Evolutionary conservation across 2,797 vertebrate genomes (phyloP).

Genomic region (Gadopsis marmoratus): DNA sequence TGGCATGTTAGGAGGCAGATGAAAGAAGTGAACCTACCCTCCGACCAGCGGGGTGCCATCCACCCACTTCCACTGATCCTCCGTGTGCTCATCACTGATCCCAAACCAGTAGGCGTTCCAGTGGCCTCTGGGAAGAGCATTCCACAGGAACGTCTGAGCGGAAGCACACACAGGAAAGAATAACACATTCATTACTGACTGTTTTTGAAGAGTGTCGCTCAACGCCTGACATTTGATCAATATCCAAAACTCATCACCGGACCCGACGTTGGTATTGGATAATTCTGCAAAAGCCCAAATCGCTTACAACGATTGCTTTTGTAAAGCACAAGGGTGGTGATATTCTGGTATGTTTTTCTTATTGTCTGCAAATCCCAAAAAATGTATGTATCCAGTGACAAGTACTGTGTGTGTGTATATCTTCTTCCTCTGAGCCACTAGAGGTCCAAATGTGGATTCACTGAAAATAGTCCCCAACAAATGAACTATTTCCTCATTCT

Average conservation of each 20-base stretch:
- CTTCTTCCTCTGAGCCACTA: not conserved
- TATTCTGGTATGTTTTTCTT: not conserved
- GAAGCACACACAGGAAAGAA: not conserved
- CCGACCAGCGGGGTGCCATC: slow-evolving; percentile 75
- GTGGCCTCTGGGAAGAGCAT: slow-evolving; percentile 76
- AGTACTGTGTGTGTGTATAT: too few relatives aligned
- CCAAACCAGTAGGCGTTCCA: slow-evolving; percentile 84
- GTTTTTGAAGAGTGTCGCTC: not conserved
- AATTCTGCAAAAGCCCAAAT: not conserved
- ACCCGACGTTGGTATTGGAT: not conserved
- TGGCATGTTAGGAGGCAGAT: not conserved
- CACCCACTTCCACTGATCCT: slow-evolving; percentile 82
- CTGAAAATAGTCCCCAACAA: not conserved
- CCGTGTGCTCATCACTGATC: slow-evolving; percentile 73
- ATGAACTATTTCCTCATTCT: too few relatives aligned
- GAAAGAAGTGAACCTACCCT: slow-evolving; percentile 61
- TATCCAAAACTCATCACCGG: not conserved
- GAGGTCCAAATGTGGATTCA: too few relatives aligned
- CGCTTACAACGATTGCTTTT: not conserved
- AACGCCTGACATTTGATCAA: not conserved
- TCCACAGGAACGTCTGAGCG: slow-evolving; percentile 79
- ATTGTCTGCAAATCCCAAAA: not conserved
- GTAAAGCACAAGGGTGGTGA: not conserved
- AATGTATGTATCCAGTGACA: not conserved
- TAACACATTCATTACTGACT: not conserved